A percentile compares a stretch with the other conserved stretches of the same genome.
Conservation (phyloP, 2,888 invertebrate genomes). For the Perizoma flavofasciatum region DNA sequence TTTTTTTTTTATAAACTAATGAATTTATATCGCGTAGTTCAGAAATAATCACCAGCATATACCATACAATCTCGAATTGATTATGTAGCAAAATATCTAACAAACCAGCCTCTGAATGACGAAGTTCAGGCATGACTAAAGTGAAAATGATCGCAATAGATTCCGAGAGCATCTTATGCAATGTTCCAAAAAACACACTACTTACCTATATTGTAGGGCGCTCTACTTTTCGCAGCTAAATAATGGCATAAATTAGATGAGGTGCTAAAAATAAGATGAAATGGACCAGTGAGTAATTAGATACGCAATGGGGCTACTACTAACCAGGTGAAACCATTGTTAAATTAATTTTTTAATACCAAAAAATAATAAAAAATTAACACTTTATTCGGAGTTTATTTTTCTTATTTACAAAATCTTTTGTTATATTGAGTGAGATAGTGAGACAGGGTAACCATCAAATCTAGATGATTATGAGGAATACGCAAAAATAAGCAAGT, state of each 20-base stretch:
- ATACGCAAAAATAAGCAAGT: too few relatives aligned
- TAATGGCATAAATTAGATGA: conserved; percentile 27
- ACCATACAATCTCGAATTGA: not conserved
- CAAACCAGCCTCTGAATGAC: conserved; percentile 14
- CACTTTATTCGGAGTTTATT: not conserved
- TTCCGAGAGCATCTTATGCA: conserved; percentile 29
- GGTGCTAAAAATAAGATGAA: conserved; percentile 23
- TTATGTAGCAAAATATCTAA: conserved; percentile 7
- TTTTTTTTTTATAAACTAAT: too few relatives aligned
- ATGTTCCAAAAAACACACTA: conserved; percentile 26
- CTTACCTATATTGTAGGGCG: conserved; percentile 29
- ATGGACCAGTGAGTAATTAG: conserved; percentile 4
- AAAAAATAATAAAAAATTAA: too few relatives aligned
- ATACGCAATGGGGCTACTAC: conserved; percentile 6
- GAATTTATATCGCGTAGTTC: not conserved
- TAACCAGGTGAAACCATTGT: conserved; percentile 13
- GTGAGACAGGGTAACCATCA: too few relatives aligned
- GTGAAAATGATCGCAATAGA: conserved; percentile 32
- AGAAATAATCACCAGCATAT: conserved; percentile 1
- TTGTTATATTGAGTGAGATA: too few relatives aligned
- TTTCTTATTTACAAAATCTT: not conserved
- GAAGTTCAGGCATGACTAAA: conserved; percentile 22
- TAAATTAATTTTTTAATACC: conserved; percentile 6
- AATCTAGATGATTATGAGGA: too few relatives aligned
- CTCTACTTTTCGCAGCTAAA: conserved; percentile 32